Evolutionary conservation across 2,888 invertebrate genomes (phyloP), one percentile per base, ranked within the genome.

Genomic region (Noctuana brunneofusca): DNA sequence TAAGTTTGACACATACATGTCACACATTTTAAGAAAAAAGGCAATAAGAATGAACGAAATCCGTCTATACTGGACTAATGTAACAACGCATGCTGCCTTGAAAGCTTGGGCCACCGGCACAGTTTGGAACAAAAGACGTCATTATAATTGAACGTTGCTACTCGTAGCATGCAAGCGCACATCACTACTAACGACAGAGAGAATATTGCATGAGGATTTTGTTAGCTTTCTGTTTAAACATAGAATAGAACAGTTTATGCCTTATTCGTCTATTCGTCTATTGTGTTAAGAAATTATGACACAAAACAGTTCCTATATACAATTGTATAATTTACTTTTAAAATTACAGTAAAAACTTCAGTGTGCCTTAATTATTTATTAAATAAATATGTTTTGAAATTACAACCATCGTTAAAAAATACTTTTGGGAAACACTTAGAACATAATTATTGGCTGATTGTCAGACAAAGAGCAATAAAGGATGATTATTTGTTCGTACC

Each of bases 121-220:
- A 54, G 60, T 62, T 55, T 46, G 54, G 35, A 55, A 62, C 60
- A 62, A 62, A 62, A 62, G 60, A 62, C 60, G 60, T 62, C 60
- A 49, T 62, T 62, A 62, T 55, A 62, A 55, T 55, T 55, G 60
- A 62, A 62, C 54, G 60, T 54, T 35, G 53, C 59, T 41, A 14
- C n/a, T n/a, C n/a, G n/a, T n/a, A n/a, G n/a, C 38, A 16, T 41
- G 8, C 16, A 41, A 1, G 38, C 14, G 38, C 6, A 12, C 38
- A 16, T 41, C 38, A 35, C 35, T 32, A 32, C 32, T 32, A 32
- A 32, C 32, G 32, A 32, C 12, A 32, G 32, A 32, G 32, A 32
- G 11, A 32, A 11, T 12, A 12, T 32, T 12, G 12, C 32, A 32
- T 12, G 32, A 12, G 12, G 12, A 32, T 12, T n/a, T n/a, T 32